These are phyloP conservation scores for Ciconia boyciana DNA, from an alignment of 2,113 vertebrate genomes.

Conservation along the genomic window DNA sequence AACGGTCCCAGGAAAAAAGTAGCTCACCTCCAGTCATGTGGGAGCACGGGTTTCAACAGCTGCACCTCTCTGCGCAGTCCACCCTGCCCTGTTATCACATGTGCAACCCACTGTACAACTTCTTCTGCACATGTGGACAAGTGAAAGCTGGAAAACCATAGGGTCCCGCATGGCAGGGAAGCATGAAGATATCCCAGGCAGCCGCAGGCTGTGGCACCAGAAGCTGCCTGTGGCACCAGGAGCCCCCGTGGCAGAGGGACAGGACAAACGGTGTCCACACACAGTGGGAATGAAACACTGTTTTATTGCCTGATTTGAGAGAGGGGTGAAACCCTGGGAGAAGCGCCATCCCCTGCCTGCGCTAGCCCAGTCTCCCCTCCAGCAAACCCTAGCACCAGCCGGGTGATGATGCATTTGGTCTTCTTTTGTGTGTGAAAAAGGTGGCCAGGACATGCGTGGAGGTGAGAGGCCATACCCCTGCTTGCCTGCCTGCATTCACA, in stretches of 20 bases:
- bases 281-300: slow-evolving; percentile 3
- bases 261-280: not conserved
- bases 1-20: not conserved
- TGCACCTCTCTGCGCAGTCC: not conserved
- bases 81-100: not conserved
- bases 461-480: not conserved
- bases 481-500: not conserved
- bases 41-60: not conserved
- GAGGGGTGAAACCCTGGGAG: not conserved
- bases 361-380: not conserved
- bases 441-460: not conserved
- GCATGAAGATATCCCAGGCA: not conserved
- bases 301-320: slow-evolving; percentile 49
- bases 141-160: not conserved
- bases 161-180: not conserved
- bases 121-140: not conserved
- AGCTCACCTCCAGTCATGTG: not conserved
- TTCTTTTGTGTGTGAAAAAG: not conserved
- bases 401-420: not conserved
- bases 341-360: not conserved
- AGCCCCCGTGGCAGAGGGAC: not conserved
- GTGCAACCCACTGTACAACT: rapidly evolving
- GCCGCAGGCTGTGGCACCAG: not conserved
- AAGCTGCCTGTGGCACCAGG: not conserved
- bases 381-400: not conserved